A percentile compares a stretch with the other conserved stretches of the same genome.
phyloP scores from a whole-genome alignment of 2,113 vertebrate species.

The Eidolon helvum region DNA sequence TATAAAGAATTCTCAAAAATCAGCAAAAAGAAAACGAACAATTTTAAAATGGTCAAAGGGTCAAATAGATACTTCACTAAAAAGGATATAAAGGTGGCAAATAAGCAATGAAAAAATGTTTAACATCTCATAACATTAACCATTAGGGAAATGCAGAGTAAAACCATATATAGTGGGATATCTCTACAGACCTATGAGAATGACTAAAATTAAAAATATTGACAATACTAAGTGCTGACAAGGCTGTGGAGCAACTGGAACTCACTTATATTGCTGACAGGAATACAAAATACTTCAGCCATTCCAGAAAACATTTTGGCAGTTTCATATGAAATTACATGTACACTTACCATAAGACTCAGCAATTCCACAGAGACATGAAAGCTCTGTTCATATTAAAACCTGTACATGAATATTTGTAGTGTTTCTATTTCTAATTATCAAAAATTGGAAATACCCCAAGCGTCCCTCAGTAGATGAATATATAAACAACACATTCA shows the following conservation, averaged over 20 bases:
- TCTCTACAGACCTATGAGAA: not conserved
- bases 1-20: slow-evolving; percentile 14
- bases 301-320: not conserved
- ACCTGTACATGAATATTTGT: not conserved
- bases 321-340: not conserved
- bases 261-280: not conserved
- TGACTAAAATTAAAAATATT: not conserved
- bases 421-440: not conserved
- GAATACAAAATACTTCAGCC: not conserved
- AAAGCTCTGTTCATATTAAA: not conserved
- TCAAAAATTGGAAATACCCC: not conserved
- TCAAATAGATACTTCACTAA: not conserved
- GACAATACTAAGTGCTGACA: not conserved
- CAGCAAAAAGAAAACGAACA: not conserved
- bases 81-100: not conserved
- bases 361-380: not conserved
- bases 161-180: not conserved
- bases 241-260: not conserved
- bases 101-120: not conserved
- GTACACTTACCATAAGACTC: not conserved
- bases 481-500: not conserved
- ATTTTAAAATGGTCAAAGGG: not conserved
- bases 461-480: not conserved
- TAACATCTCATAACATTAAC: not conserved
- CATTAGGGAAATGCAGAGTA: not conserved